Percentiles rank a stretch among this genome's conserved stretches.
Evolutionary conservation across 2,113 vertebrate genomes (phyloP).

Genomic region (Phylloscopus trochiloides): DNA sequence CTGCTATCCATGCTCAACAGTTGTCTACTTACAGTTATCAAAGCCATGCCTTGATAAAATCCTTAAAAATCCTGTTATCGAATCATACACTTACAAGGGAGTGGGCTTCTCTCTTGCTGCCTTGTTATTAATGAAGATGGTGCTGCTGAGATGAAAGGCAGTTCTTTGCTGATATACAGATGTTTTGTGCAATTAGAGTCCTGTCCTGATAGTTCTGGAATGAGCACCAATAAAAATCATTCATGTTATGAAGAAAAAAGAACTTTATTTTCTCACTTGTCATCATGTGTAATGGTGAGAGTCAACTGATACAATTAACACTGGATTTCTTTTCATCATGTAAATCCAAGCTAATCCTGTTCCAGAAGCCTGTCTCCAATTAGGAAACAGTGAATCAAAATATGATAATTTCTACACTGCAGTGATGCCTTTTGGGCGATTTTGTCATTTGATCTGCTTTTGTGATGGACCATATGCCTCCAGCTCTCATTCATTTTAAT

Average conservation of each 20-base stretch:
- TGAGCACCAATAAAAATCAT: not conserved
- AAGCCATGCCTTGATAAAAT: not conserved
- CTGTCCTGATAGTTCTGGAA: not conserved
- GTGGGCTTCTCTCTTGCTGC: not conserved
- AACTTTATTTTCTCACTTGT: not conserved
- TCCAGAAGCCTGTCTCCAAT: not conserved
- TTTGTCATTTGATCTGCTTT: not conserved
- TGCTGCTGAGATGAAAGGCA: not conserved
- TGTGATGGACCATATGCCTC: not conserved
- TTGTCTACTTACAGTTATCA: not conserved
- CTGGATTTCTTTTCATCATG: not conserved
- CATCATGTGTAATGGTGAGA: not conserved
- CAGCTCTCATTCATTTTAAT: not conserved
- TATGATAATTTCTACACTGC: not conserved
- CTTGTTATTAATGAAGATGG: not conserved
- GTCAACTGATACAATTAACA: not conserved
- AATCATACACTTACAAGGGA: not conserved
- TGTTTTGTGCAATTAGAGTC: not conserved
- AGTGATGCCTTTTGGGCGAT: not conserved
- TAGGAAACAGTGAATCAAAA: not conserved
- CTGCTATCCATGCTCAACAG: not conserved
- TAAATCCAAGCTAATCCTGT: not conserved
- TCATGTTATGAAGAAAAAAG: not conserved
- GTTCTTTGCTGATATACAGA: not conserved
- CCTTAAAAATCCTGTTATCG: not conserved